Base-by-base conservation (phyloP, 2,113 vertebrate species). In the Spilogale gracilis region DNA sequence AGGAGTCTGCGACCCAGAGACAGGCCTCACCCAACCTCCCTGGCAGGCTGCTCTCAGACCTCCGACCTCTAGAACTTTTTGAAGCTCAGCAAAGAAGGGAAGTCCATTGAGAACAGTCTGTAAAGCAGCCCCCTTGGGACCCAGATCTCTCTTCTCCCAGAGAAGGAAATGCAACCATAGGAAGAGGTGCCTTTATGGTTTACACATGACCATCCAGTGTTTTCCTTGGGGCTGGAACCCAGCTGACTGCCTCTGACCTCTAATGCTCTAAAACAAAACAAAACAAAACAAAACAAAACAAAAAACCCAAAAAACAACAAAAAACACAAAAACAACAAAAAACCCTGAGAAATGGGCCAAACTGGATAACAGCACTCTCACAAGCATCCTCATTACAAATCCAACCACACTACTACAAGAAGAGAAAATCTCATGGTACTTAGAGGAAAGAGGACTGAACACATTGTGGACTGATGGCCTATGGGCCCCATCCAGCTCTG, bases 51-150 rank as follows among this genome's bases (percentile, higher is more conserved):
- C 74, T 16, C 54, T 89, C 54, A 60, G 54, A 32, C 38, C 32
- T 76, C 4, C 54, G 61, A 56, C 54, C 20, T 60, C 69, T 56
- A 76, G 43, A 76, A 74, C 25, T 60, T 76, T 60, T 30, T 58
- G 30, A 60, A 61, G 54, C 69, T 89, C 69, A 60, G 87, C 69
- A 32, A 89, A 88, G 69, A 74, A 48, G 38, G 86, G 69, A 76
- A 89, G 76, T 20, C 27, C 86, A 45, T 9, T 9, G 2, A 76
- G 38, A 61, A n/a, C 43, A 10, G 2, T 50, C 56, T 61, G 8
- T 61, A 48, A 61, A 73, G 71, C 20, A 2, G 71, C 71, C 38
- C 71, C 71, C 18, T 45, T 11, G 10, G n/a, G 38, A 73, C 16
- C 38, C 20, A 73, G 71, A 38, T 73, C 38, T 20, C 20, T 73